These are phyloP conservation scores for Psococerastis gibbosa DNA, from an alignment of 2,888 invertebrate species.

Conservation along the genomic window DNA sequence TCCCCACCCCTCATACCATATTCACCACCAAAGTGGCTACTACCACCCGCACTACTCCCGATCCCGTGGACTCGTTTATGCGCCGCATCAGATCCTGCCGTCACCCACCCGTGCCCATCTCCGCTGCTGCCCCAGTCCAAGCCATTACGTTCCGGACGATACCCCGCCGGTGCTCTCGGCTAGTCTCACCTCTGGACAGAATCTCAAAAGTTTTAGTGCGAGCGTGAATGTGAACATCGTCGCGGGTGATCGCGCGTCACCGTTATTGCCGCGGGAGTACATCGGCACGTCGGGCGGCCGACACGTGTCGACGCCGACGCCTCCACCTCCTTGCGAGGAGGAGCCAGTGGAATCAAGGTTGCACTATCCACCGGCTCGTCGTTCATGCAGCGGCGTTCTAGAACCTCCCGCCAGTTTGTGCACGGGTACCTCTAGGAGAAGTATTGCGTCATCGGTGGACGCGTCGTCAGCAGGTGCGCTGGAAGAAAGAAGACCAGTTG, in stretches of 20 bases:
- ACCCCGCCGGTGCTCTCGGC: neutral
- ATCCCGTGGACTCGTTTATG: conserved; percentile 14
- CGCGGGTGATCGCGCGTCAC: conserved; percentile 22
- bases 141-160: conserved; percentile 12
- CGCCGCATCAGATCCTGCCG: conserved; percentile 13
- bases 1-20: conserved; percentile 13
- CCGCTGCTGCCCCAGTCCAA: conserved; percentile 14
- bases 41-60: conserved; percentile 15
- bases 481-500: neutral
- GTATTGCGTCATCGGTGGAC: neutral
- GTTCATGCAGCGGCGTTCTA: neutral
- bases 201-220: conserved; percentile 11
- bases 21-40: conserved; percentile 12
- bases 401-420: neutral
- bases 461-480: conserved; percentile 2
- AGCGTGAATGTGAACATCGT: conserved; percentile 9
- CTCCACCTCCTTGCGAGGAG: conserved; percentile 14
- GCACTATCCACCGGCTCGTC: neutral
- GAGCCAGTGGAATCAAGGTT: neutral
- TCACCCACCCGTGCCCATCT: conserved; percentile 14
- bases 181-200: conserved; percentile 2
- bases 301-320: conserved; percentile 26
- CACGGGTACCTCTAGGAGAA: neutral
- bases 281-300: conserved; percentile 43
- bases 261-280: conserved; percentile 30